phyloP scores from a whole-genome alignment of 2,797 vertebrate genomes.

The Pipistrellus kuhlii region DNA sequence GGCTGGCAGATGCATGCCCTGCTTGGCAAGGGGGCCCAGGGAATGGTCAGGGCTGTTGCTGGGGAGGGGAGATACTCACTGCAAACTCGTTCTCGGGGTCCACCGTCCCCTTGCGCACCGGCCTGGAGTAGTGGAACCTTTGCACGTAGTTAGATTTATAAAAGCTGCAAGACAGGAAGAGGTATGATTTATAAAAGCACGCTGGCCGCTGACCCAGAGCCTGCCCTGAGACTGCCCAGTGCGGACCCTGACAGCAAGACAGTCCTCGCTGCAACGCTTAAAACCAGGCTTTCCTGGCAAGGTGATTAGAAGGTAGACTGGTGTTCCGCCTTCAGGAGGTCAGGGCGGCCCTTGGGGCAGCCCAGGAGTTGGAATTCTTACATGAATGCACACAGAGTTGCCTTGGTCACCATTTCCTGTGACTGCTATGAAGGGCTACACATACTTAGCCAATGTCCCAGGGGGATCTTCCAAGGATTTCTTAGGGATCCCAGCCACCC shows the following conservation, averaged over 20 bases:
- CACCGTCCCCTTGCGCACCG: slow-evolving; percentile 94
- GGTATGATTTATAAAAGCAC: too few species aligned
- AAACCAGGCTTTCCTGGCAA: not conserved
- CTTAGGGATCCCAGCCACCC: too few species aligned
- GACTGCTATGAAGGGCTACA: not conserved
- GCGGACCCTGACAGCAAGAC: not conserved
- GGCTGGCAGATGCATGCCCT: not conserved
- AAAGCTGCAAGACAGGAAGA: slow-evolving; percentile 90
- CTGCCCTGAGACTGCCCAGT: not conserved
- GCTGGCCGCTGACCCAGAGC: not conserved
- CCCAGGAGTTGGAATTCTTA: not conserved
- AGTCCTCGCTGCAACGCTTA: not conserved
- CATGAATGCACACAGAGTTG: not conserved
- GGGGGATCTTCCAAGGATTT: not conserved
- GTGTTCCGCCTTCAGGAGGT: not conserved
- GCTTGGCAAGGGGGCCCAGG: not conserved
- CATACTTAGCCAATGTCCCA: not conserved
- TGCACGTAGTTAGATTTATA: slow-evolving; percentile 99
- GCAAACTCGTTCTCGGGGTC: slow-evolving; percentile 98
- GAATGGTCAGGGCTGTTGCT: not conserved
- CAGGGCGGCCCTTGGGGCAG: fast-evolving
- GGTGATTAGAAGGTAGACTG: not conserved
- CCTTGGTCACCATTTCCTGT: not conserved
- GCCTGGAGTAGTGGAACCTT: slow-evolving; percentile 96
- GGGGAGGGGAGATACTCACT: slow-evolving; percentile 88